Conservation (phyloP, 2,113 vertebrate genomes). For the Sapajus apella region DNA sequence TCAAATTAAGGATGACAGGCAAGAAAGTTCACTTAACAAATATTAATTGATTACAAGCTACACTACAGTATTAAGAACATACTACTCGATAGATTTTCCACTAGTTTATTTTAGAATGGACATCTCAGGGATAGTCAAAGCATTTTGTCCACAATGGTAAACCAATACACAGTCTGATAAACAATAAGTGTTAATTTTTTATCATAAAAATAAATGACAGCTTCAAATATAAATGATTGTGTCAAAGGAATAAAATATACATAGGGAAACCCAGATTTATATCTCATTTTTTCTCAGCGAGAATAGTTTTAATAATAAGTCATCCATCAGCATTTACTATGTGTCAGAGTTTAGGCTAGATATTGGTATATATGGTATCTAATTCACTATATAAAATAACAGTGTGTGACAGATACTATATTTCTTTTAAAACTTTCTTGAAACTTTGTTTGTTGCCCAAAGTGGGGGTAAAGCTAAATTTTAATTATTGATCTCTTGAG, state of each 20-base stretch:
- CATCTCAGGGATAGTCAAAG: neutral
- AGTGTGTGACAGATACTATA: neutral
- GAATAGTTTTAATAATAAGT: neutral
- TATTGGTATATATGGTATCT: neutral
- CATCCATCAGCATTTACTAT: neutral
- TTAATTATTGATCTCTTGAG: neutral
- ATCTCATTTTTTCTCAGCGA: neutral
- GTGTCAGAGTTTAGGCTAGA: neutral
- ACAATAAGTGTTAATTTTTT: neutral
- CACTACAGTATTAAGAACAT: neutral
- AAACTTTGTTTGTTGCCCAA: neutral
- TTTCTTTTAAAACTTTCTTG: neutral
- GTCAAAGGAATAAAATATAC: neutral
- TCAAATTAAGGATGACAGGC: neutral
- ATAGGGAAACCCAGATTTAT: neutral
- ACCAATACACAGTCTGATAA: neutral
- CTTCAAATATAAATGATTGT: neutral
- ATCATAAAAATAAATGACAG: neutral
- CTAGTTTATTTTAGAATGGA: slow-evolving; percentile 10
- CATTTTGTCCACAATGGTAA: neutral
- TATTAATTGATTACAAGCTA: neutral
- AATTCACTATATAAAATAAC: neutral
- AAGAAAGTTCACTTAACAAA: neutral
- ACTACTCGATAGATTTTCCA: neutral
- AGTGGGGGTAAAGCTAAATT: neutral